A percentile compares a stretch with the other conserved stretches of the same genome.
Conservation (phyloP, 2,113 vertebrate genomes). For the Odontesthes bonariensis region DNA sequence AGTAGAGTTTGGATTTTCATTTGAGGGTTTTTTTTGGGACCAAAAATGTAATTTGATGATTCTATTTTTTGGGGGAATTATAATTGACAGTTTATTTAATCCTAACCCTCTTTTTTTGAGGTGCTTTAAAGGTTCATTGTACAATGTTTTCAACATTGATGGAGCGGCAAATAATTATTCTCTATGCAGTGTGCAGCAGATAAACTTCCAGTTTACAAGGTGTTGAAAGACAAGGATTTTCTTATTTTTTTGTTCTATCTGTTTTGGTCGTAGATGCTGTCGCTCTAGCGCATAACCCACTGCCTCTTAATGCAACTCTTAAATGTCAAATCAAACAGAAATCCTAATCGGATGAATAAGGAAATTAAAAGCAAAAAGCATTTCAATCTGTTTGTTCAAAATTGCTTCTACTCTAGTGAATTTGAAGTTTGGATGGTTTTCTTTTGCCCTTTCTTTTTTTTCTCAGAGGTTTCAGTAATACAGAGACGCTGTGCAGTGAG, state of each 20-base stretch:
- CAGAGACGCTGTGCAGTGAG: conserved; percentile 96
- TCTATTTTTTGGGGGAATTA: not conserved
- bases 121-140: not conserved
- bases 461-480: conserved; percentile 97
- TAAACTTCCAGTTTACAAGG: not conserved
- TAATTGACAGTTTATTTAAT: too few relatives aligned
- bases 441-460: conserved; percentile 10
- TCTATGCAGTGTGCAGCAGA: not conserved
- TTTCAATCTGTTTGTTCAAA: too few relatives aligned
- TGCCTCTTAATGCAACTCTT: too few relatives aligned
- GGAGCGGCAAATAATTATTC: not conserved
- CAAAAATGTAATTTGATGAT: conserved; percentile 3
- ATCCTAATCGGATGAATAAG: too few relatives aligned
- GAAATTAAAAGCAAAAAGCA: too few relatives aligned
- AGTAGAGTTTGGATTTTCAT: not conserved
- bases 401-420: not conserved
- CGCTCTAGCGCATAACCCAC: too few relatives aligned
- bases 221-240: too few relatives aligned
- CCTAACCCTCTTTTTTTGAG: not conserved
- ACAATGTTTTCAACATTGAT: not conserved
- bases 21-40: not conserved
- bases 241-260: too few relatives aligned
- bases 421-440: not conserved
- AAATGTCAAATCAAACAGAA: too few relatives aligned
- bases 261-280: too few relatives aligned